Evolutionary conservation across 2,797 vertebrate genomes (phyloP), one percentile per base, ranked within the genome.

Genomic region (Peromyscus aztecus): DNA sequence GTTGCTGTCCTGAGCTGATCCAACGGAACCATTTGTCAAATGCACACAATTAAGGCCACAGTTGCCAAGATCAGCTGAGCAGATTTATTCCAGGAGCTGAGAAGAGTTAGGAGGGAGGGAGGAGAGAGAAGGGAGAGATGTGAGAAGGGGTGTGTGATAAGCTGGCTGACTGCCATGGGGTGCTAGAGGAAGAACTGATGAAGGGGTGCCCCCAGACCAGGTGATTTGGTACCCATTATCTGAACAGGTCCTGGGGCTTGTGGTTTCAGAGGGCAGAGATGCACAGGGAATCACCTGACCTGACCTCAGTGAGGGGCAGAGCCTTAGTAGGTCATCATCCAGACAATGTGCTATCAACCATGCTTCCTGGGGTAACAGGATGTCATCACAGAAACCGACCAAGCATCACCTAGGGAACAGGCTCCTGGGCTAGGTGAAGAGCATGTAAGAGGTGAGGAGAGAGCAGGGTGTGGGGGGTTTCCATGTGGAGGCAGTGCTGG

Each of bases 1-100:
- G 90, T 88, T 96, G 90, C 80, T 17, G 2, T 83, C 87, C 97
- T 93, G 95, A 83, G 73, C 61, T 55, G 94, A 84, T 82, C 96
- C 94, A 97, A 97, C 21, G 96, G 95, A 46, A 91, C 76, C 91
- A 95, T 97, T 97, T 96, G 89, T 98, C 93, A 94, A 78, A 96
- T 6, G 91, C 95, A 98, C 88, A 98, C 97, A 97, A 67, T 97
- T 97, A 97, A 80, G 90, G 94, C 91, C 90, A 89, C 59, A 9
- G 87, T 91, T 95, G 96, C 91, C 80, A 92, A 95, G 96, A 97
- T 96, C 97, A 93, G 95, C 96, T 90, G 55, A 69, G 59, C 94
- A 65, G 84, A 95, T 89, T 80, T 94, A 91, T 95, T 94, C 87
- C 52, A 57, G 94, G 76, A 93, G 89, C 4, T 2, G 67, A 77